Conservation (phyloP, 1,140 invertebrate genomes). For the Yoshiicerus persimilis region DNA sequence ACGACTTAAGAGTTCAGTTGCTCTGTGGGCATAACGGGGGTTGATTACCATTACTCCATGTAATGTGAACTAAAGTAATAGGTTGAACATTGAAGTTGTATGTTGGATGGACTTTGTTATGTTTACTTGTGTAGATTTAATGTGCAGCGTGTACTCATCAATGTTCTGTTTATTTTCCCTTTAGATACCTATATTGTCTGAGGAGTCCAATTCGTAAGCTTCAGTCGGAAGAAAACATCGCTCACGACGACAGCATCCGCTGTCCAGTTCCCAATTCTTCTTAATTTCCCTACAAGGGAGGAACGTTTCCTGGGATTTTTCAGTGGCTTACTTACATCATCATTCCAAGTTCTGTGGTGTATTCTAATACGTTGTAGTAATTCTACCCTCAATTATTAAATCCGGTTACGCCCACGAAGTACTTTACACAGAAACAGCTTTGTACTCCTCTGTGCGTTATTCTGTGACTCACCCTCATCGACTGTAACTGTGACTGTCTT, state of each 20-base stretch:
- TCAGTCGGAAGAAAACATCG: not conserved
- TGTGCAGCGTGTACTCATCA: not conserved
- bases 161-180: not conserved
- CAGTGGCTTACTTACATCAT: slow-evolving; percentile 11
- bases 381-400: not conserved
- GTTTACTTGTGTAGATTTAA: not conserved
- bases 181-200: not conserved
- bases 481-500: not conserved
- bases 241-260: slow-evolving; percentile 7
- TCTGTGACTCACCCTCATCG: not conserved
- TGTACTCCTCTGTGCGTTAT: not conserved
- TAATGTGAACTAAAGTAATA: not conserved
- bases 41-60: slow-evolving; percentile 1
- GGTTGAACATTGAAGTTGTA: not conserved
- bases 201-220: not conserved
- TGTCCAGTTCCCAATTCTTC: not conserved
- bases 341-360: slow-evolving; percentile 14
- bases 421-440: not conserved
- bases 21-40: slow-evolving; percentile 24
- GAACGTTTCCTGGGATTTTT: not conserved
- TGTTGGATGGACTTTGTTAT: not conserved
- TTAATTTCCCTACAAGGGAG: not conserved
- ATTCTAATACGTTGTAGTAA: not conserved
- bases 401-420: not conserved
- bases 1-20: not conserved